These are phyloP conservation scores for Mythimna lalbum DNA, from an alignment of 2,888 invertebrate species.

Conservation along the genomic window DNA sequence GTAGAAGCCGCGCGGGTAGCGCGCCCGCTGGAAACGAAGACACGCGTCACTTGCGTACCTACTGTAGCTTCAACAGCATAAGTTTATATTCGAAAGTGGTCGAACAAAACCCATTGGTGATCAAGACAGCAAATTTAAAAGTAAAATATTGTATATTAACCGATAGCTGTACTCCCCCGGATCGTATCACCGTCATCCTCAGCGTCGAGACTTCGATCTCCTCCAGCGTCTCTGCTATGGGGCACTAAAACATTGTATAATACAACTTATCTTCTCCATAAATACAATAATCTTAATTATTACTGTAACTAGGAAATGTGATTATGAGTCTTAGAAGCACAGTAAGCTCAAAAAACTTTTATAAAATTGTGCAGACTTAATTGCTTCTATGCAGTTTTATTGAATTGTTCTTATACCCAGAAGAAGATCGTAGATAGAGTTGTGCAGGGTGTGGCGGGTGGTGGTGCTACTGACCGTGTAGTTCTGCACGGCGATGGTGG, in stretches of 20 bases:
- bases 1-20: constrained; percentile 82
- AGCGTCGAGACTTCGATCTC: constrained; percentile 66
- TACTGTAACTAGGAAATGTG: not conserved
- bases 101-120: not conserved
- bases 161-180: constrained; percentile 81
- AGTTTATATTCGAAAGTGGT: not conserved
- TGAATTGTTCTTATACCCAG: not conserved
- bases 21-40: constrained; percentile 68
- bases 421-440: too few species aligned
- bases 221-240: constrained; percentile 76
- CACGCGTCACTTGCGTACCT: not conserved
- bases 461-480: constrained; percentile 69
- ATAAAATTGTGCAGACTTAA: not conserved
- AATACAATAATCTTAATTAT: not conserved
- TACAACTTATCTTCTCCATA: not conserved
- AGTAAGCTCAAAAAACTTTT: not conserved
- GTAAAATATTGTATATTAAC: constrained; percentile 64
- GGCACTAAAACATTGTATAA: constrained; percentile 78
- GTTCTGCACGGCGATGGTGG: constrained; percentile 80
- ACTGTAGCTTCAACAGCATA: too few species aligned
- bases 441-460: not conserved
- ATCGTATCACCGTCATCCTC: constrained; percentile 81
- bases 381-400: not conserved
- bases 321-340: not conserved
- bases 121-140: not conserved